A percentile compares a stretch with the other conserved stretches of the same genome.
Conservation (phyloP, 2,888 invertebrate species). For the Netelia virgata region DNA sequence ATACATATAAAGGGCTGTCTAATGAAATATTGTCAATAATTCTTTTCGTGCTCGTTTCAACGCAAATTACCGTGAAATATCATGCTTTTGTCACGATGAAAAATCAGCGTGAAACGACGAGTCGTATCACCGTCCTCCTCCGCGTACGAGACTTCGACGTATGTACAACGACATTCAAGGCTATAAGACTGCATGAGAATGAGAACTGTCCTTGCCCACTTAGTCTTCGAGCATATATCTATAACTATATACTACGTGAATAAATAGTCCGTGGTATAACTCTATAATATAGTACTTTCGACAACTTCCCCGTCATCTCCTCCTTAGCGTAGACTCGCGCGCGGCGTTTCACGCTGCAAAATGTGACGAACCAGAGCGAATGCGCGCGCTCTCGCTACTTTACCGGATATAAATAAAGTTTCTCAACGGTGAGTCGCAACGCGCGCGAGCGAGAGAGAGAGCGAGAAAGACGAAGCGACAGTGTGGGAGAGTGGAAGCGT, state of each 20-base stretch:
- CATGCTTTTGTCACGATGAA: slow-evolving; percentile 10
- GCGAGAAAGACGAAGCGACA: slow-evolving; percentile 28
- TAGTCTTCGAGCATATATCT: not conserved
- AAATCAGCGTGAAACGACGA: slow-evolving; percentile 39
- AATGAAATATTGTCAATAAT: slow-evolving; percentile 14
- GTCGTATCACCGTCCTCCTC: not conserved
- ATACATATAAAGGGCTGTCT: slow-evolving; percentile 19
- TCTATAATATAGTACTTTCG: slow-evolving; percentile 57
- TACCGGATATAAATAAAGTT: slow-evolving; percentile 67
- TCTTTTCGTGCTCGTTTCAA: not conserved
- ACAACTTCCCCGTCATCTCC: slow-evolving; percentile 44
- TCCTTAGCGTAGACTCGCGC: slow-evolving; percentile 71
- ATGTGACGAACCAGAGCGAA: slow-evolving; percentile 67
- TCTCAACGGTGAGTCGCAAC: slow-evolving; percentile 47
- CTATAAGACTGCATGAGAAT: slow-evolving; percentile 1
- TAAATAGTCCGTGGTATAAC: slow-evolving; percentile 39
- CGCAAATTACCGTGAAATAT: slow-evolving; percentile 26
- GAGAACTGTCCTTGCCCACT: slow-evolving; percentile 17
- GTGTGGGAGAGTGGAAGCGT: slow-evolving; percentile 52
- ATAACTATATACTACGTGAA: slow-evolving; percentile 11
- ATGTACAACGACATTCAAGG: not conserved
- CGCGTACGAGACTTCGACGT: not conserved
- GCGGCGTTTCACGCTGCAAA: slow-evolving; percentile 64
- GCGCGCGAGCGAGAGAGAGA: slow-evolving; percentile 42
- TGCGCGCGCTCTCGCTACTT: slow-evolving; percentile 67